phyloP scores from a whole-genome alignment of 2,888 invertebrate species.

The Trissoscelio sp. region DNA sequence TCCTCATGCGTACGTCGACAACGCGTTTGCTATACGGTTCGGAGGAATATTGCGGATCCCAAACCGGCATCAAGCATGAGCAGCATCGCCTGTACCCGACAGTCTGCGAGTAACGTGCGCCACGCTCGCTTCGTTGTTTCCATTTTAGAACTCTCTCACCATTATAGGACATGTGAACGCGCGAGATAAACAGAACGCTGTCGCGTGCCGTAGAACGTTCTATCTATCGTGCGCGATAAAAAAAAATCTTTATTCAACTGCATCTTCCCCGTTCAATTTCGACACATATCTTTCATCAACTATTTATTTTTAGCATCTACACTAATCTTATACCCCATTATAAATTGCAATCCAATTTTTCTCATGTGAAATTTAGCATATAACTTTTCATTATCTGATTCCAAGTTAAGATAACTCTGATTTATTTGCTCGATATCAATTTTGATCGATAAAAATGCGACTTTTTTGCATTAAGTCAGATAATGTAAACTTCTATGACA shows the following conservation, averaged over 20 bases:
- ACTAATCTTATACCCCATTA: slow-evolving; percentile 1
- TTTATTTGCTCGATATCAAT: too few species aligned
- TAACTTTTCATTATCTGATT: too few species aligned
- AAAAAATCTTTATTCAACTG: too few species aligned
- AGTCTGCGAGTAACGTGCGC: slow-evolving; percentile 78
- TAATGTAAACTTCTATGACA: too few species aligned
- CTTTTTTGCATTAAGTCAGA: too few species aligned
- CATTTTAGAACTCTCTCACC: slow-evolving; percentile 59
- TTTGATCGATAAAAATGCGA: too few species aligned
- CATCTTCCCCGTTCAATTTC: too few species aligned
- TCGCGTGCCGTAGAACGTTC: slow-evolving; percentile 56
- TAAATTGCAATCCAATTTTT: slow-evolving; percentile 4
- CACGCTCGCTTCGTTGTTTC: slow-evolving; percentile 75
- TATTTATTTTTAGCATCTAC: slow-evolving; percentile 36
- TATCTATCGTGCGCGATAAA: slow-evolving; percentile 38
- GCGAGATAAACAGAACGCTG: slow-evolving; percentile 60
- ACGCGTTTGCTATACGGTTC: slow-evolving; percentile 59
- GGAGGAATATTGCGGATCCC: slow-evolving; percentile 56
- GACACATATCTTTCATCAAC: neutral
- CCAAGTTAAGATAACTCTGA: too few species aligned
- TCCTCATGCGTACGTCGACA: slow-evolving; percentile 41
- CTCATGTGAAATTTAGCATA: neutral
- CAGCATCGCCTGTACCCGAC: slow-evolving; percentile 61
- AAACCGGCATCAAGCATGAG: slow-evolving; percentile 57
- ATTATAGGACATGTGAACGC: slow-evolving; percentile 60